Evolutionary conservation across 1,140 invertebrate genomes (phyloP).

Genomic region (Teleogryllus occipitalis): DNA sequence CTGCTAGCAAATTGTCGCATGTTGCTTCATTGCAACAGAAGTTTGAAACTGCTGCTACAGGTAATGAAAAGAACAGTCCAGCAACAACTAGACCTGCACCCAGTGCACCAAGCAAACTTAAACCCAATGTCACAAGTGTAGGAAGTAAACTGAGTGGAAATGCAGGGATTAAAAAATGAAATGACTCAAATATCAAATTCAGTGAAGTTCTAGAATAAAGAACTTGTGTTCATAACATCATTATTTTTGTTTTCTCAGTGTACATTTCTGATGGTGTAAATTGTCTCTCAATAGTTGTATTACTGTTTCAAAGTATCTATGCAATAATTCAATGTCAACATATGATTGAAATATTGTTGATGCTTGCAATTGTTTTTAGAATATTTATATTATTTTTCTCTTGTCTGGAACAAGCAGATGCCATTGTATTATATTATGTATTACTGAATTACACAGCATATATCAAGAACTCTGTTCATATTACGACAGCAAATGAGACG

Average conservation of each 20-base stretch:
- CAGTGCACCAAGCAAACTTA: slow-evolving; percentile 7
- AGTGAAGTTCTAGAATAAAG: neutral
- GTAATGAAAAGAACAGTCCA: slow-evolving; percentile 8
- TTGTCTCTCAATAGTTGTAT: neutral
- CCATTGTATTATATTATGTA: neutral
- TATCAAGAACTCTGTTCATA: neutral
- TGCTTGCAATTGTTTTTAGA: neutral
- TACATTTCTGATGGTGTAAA: neutral
- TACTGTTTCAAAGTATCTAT: neutral
- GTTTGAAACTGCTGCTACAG: slow-evolving; percentile 43
- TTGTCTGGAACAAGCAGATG: no score
- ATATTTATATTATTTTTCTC: neutral
- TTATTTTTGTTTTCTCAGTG: neutral
- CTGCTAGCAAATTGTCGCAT: slow-evolving; percentile 49
- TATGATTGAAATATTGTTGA: neutral
- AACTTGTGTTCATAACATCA: neutral
- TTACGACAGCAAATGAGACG: neutral
- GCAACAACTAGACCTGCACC: neutral
- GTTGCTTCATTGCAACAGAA: slow-evolving; percentile 66
- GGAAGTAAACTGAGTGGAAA: neutral
- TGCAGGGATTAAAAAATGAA: neutral
- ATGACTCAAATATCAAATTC: neutral
- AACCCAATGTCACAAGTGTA: neutral
- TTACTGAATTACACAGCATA: neutral
- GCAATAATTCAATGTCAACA: neutral